Base-by-base conservation (phyloP, 2,797 vertebrate genomes). In the Natrix natrix region DNA sequence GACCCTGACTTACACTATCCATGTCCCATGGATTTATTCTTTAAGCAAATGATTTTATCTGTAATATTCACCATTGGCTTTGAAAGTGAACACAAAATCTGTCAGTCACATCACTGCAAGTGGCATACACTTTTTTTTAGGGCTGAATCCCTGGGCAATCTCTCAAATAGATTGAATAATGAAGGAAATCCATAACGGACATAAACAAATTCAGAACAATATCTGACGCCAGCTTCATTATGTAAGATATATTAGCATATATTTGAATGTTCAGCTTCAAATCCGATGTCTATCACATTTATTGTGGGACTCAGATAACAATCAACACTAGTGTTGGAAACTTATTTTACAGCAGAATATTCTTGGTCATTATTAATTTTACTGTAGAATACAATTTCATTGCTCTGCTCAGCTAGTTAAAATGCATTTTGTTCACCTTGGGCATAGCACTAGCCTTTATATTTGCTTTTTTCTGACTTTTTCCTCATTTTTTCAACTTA, bases 141-240 rank as follows among this genome's bases (percentile, higher is more conserved):
- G 96, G 95, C 95, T 97, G 97, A 97, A 98, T 98, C 98, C 98
- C 97, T 90, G 91, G 98, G 98, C 98, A 98, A 97, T 98, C 97
- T 97, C 98, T 99, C 98, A 98, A 98, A 98, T 98, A 97, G 98
- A 98, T 98, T 98, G 97, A 97, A 97, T 98, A 98, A 99, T 98
- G 98, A 99, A 96, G 95, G 96, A 97, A 98, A 98, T 98, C 97
- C 97, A 98, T 98, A 98, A 98, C 97, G 98, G 98, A 98, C 98
- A 97, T 98, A 98, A 98, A 98, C 98, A 98, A 98, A 98, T 97
- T 97, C 97, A 98, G 97, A 98, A 98, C 97, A 97, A 97, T 97
- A 98, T 98, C 97, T 97, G 97, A 96, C 97, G 97, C 97, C 96
- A 96, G 97, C 97, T 98, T 99, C 98, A 98, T 98, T 98, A 98